Conservation (phyloP, 2,888 invertebrate genomes). For the Drosophila neutralis region DNA sequence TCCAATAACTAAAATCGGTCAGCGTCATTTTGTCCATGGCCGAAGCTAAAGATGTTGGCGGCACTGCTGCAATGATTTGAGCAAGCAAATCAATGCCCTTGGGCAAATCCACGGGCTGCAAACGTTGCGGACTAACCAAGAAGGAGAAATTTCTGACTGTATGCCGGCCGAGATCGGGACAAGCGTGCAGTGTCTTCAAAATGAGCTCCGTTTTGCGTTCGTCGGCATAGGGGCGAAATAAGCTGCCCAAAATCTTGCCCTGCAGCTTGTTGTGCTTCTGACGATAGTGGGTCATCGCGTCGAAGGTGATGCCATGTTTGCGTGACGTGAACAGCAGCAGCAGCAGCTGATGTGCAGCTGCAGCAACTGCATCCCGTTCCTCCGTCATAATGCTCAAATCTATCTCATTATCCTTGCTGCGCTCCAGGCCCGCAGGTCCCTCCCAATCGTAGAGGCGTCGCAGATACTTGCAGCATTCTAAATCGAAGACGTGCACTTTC, state of each 20-base stretch:
- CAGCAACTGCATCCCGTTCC: conserved; percentile 86
- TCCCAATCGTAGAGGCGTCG: conserved; percentile 91
- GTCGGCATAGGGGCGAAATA: conserved; percentile 90
- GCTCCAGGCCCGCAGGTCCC: conserved; percentile 86
- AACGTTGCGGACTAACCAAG: conserved; percentile 87
- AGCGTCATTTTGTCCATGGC: conserved; percentile 82
- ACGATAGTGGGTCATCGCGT: conserved; percentile 86
- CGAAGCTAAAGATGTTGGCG: conserved; percentile 69
- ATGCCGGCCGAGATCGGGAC: conserved; percentile 90
- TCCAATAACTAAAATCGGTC: conserved; percentile 81
- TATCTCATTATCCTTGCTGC: background rate
- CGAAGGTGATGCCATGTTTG: conserved; percentile 91
- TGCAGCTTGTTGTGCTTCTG: conserved; percentile 82
- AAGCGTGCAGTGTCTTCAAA: conserved; percentile 87
- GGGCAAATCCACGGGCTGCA: conserved; percentile 57
- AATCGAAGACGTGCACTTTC: conserved; percentile 90
- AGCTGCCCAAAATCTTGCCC: conserved; percentile 86
- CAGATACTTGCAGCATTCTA: conserved; percentile 88
- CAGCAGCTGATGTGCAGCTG: conserved; percentile 89
- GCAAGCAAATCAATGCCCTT: conserved; percentile 65
- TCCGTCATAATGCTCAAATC: conserved; percentile 37
- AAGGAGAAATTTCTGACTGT: conserved; percentile 87
- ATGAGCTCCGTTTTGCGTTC: conserved; percentile 88
- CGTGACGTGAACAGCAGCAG: conserved; percentile 90
- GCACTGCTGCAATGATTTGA: conserved; percentile 74